Conservation (phyloP, 2,113 vertebrate species). For the Anhinga rufa region DNA sequence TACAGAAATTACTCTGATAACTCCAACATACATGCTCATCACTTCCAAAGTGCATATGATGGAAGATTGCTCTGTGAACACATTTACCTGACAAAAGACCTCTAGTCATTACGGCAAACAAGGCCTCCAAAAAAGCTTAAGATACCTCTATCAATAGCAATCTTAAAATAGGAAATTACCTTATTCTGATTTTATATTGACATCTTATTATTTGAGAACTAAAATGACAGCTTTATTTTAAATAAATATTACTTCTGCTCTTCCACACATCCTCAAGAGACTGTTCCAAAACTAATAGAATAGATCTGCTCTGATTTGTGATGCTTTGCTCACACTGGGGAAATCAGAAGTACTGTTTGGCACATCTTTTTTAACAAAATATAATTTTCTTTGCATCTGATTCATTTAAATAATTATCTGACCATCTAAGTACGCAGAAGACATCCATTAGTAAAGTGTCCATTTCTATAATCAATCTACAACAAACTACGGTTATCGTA, state of each 20-base stretch:
- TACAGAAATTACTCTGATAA: not conserved
- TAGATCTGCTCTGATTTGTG: not conserved
- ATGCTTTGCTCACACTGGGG: not conserved
- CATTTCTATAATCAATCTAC: not conserved
- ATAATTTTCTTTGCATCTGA: not conserved
- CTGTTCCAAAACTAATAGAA: not conserved
- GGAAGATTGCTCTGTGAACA: not conserved
- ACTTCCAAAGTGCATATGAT: not conserved
- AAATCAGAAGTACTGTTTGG: not conserved
- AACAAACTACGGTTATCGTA: not conserved
- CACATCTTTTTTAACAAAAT: not conserved
- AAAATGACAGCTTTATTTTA: not conserved
- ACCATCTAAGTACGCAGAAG: not conserved
- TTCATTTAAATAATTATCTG: not conserved
- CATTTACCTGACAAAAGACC: not conserved
- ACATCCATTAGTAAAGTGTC: not conserved
- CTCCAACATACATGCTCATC: not conserved
- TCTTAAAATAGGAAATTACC: not conserved
- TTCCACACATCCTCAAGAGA: rapidly evolving
- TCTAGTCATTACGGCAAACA: not conserved
- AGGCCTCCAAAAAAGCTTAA: not conserved
- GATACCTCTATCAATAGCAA: not conserved
- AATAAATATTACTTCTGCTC: not conserved
- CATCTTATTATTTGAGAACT: not conserved
- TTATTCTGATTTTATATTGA: not conserved